Conservation (phyloP, 2,888 invertebrate genomes). For the Steromphala cineraria region DNA sequence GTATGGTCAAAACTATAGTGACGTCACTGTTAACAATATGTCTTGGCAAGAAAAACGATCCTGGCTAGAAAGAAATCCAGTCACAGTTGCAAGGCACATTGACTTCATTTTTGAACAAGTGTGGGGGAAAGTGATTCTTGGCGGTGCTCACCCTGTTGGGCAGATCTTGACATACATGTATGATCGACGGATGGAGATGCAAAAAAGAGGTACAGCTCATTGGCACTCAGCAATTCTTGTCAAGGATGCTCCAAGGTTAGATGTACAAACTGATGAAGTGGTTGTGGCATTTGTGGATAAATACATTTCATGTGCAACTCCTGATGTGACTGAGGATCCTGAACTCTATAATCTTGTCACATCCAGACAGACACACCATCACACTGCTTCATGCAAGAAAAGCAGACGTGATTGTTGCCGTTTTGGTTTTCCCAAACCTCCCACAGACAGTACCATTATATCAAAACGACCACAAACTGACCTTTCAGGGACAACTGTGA, state of each 20-base stretch:
- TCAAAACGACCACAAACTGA: too few relatives aligned
- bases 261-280: slow-evolving; percentile 22
- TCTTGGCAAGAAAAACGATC: slow-evolving; percentile 26
- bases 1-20: slow-evolving; percentile 33
- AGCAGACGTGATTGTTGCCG: too few relatives aligned
- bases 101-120: slow-evolving; percentile 36
- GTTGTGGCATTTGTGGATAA: slow-evolving; percentile 28
- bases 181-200: slow-evolving; percentile 36
- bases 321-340: too few relatives aligned
- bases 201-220: slow-evolving; percentile 33
- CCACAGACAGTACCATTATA: too few relatives aligned
- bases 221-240: slow-evolving; percentile 31
- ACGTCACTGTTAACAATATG: neutral
- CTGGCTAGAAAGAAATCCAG: slow-evolving; percentile 35
- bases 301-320: neutral
- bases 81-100: slow-evolving; percentile 31
- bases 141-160: slow-evolving; percentile 32
- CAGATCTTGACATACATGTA: slow-evolving; percentile 27
- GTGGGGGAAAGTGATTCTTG: neutral
- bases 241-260: slow-evolving; percentile 28
- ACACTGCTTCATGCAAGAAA: too few relatives aligned
- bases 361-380: too few relatives aligned
- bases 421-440: too few relatives aligned
- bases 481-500: too few relatives aligned
- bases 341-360: too few relatives aligned